These are phyloP conservation scores for Ibidorhyncha struthersii DNA, from an alignment of 2,113 vertebrate species.

Conservation along the genomic window DNA sequence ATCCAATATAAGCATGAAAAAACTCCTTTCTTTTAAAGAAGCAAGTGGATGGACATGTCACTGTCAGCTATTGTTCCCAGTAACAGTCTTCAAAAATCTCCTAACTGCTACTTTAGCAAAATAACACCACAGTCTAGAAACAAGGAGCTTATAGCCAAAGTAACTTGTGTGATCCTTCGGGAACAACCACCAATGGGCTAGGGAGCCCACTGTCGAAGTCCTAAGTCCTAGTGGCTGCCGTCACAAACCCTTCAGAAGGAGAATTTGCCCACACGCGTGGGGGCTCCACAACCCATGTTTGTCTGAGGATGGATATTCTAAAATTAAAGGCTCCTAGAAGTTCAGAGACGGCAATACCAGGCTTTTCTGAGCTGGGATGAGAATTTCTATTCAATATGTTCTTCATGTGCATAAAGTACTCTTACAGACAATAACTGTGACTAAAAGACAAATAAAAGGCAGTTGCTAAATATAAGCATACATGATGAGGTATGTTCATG, in stretches of 20 bases:
- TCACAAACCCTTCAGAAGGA: background rate
- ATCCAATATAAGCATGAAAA: background rate
- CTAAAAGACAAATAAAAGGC: background rate
- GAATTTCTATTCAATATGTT: background rate
- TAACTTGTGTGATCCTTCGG: background rate
- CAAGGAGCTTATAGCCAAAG: background rate
- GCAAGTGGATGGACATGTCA: background rate
- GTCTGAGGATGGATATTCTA: background rate
- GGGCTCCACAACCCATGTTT: accelerated
- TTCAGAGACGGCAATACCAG: background rate
- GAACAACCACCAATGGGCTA: background rate
- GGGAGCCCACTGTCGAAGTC: background rate
- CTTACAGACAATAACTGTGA: background rate
- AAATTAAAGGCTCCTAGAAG: background rate
- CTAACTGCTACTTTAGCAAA: background rate
- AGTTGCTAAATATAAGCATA: background rate
- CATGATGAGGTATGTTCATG: background rate
- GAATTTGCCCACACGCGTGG: background rate
- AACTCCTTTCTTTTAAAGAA: background rate
- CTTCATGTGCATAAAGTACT: background rate
- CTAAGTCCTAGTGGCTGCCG: background rate
- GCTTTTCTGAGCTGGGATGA: background rate
- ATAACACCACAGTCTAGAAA: background rate
- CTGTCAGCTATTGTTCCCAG: background rate
- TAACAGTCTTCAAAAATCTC: background rate